A percentile compares a stretch with the other conserved stretches of the same genome.
These are phyloP conservation scores for Deladenus siricidicola DNA, from an alignment of 2,888 invertebrate species.

Conservation along the genomic window DNA sequence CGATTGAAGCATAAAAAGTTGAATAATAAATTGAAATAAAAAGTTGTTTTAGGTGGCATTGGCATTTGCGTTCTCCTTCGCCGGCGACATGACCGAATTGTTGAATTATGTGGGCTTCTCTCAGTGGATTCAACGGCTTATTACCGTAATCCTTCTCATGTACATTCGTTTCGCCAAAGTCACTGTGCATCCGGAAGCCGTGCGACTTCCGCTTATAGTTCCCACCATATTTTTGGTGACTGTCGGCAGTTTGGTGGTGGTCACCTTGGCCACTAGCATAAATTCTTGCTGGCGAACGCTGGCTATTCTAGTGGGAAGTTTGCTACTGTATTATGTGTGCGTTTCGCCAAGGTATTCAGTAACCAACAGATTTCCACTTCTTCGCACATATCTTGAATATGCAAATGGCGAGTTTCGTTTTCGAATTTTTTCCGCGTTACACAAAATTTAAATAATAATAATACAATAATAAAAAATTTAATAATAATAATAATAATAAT, in stretches of 20 bases:
- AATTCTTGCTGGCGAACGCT: not conserved
- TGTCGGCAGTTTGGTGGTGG: not conserved
- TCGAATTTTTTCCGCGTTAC: no score
- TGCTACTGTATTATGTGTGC: no score
- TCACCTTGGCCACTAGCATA: not conserved
- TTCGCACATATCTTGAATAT: no score
- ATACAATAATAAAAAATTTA: no score
- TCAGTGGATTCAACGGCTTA: constrained; percentile 48
- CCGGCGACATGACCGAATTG: constrained; percentile 36
- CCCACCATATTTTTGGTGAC: not conserved
- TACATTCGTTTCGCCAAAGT: constrained; percentile 36
- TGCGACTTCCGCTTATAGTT: not conserved
- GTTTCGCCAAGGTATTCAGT: no score
- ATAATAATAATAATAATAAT: no score
- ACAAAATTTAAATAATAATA: no score
- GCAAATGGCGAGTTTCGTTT: no score
- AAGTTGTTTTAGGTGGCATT: constrained; percentile 22
- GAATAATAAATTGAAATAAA: no score
- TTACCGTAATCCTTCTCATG: constrained; percentile 49
- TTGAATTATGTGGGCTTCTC: constrained; percentile 49
- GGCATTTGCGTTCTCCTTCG: constrained; percentile 42
- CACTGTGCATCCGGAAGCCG: constrained; percentile 38
- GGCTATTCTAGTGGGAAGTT: not conserved
- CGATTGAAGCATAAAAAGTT: no score
- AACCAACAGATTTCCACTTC: no score